phyloP scores from a whole-genome alignment of 2,888 invertebrate species.

The Criorhina ranunculi region DNA sequence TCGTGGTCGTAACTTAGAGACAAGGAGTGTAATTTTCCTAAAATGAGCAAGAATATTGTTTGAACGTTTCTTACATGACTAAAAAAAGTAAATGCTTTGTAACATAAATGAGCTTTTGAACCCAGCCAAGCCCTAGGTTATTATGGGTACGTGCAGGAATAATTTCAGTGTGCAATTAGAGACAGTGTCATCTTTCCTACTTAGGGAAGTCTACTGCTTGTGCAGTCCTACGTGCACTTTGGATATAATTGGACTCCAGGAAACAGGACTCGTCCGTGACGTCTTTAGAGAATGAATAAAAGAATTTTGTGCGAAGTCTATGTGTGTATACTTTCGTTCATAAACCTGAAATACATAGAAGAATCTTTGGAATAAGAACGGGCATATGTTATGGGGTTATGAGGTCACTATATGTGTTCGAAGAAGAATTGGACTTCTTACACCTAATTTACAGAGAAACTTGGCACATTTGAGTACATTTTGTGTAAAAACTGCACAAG shows the following conservation, averaged over 20 bases:
- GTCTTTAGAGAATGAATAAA: slow-evolving; percentile 53
- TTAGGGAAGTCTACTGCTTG: slow-evolving; percentile 52
- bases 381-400: slow-evolving; percentile 3
- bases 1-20: slow-evolving; percentile 31
- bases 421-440: too few species aligned
- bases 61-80: slow-evolving; percentile 53
- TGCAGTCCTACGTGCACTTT: slow-evolving; percentile 69
- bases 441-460: too few species aligned
- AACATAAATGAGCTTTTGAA: slow-evolving; percentile 71
- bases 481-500: too few species aligned
- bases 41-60: slow-evolving; percentile 55
- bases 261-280: slow-evolving; percentile 68
- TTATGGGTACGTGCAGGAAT: slow-evolving; percentile 66
- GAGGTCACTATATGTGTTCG: neutral
- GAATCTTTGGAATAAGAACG: neutral
- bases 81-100: slow-evolving; percentile 46
- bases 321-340: neutral
- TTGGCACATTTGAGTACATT: too few species aligned
- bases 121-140: slow-evolving; percentile 66
- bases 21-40: slow-evolving; percentile 28
- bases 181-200: slow-evolving; percentile 67
- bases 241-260: slow-evolving; percentile 72
- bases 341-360: neutral
- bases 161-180: slow-evolving; percentile 75
- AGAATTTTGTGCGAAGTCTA: slow-evolving; percentile 27